A percentile compares a stretch with the other conserved stretches of the same genome.
Conservation (phyloP, 2,113 vertebrate species). For the Dipodomys merriami region DNA sequence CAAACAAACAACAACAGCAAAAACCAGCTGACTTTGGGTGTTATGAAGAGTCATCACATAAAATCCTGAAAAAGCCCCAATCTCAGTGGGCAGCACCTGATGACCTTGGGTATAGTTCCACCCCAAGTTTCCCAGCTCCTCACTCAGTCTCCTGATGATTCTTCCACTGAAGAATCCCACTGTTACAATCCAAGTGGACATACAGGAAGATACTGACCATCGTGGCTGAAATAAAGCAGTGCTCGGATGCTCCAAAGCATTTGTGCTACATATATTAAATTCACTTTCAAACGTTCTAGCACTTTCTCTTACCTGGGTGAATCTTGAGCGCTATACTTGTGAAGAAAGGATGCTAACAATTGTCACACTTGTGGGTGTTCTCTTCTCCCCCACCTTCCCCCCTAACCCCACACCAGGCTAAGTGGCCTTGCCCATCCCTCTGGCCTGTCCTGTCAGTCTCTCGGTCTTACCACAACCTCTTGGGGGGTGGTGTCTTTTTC, state of each 20-base stretch:
- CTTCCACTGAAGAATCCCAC: not conserved
- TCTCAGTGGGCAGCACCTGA: not conserved
- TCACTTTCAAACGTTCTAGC: not conserved
- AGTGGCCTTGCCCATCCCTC: no score
- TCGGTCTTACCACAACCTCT: not conserved
- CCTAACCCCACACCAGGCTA: no score
- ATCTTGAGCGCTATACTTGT: not conserved
- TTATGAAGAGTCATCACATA: not conserved
- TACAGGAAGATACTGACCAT: not conserved
- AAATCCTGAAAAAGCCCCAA: not conserved
- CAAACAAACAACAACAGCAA: no score
- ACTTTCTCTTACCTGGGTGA: not conserved
- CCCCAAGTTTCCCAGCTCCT: not conserved
- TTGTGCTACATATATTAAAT: slow-evolving; percentile 14
- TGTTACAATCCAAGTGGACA: not conserved
- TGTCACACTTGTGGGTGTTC: not conserved
- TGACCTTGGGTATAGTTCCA: not conserved
- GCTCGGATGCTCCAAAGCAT: not conserved
- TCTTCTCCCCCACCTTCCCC: not conserved
- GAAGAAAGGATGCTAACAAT: not conserved
- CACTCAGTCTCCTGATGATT: not conserved
- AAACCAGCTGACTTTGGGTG: not conserved
- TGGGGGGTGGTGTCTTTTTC: not conserved
- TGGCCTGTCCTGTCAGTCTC: not conserved
- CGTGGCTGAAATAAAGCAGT: not conserved